Conservation (phyloP, 2,113 vertebrate species). For the Sylvicapra grimmia region DNA sequence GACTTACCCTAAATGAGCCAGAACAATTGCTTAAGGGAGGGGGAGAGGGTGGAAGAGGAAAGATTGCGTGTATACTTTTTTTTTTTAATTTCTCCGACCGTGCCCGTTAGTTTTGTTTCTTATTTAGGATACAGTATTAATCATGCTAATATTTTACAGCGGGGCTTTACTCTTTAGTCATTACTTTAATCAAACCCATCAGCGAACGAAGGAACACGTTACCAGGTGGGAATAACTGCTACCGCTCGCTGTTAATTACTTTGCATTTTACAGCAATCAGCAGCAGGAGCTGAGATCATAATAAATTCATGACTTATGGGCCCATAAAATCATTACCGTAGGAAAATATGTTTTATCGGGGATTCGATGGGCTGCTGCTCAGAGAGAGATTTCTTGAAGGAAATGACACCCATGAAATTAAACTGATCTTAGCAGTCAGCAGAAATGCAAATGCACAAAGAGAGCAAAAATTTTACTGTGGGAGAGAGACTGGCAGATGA, state of each 20-base stretch:
- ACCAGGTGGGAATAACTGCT: conserved; percentile 87
- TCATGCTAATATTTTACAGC: conserved; percentile 86
- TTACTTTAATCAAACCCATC: conserved; percentile 87
- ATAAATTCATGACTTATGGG: conserved; percentile 89
- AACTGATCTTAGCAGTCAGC: conserved; percentile 82
- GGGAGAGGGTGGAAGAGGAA: conserved; percentile 2
- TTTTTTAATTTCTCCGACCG: conserved; percentile 71
- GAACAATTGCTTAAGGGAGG: conserved; percentile 76
- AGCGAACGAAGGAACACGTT: conserved; percentile 77
- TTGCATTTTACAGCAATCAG: conserved; percentile 88
- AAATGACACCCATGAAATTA: conserved; percentile 89
- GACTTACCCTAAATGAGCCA: conserved; percentile 74
- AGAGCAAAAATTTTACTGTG: conserved; percentile 37
- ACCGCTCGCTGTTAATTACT: conserved; percentile 84
- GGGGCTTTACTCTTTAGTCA: conserved; percentile 81
- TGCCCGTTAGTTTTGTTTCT: conserved; percentile 81
- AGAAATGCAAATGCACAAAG: conserved; percentile 83
- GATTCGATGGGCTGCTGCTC: conserved; percentile 82
- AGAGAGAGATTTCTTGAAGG: conserved; percentile 87
- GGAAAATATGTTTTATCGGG: conserved; percentile 87
- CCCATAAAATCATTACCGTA: conserved; percentile 88
- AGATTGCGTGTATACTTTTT: not conserved
- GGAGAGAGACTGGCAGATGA: accelerated
- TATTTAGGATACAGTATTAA: conserved; percentile 83
- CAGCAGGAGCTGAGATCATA: conserved; percentile 86